Evolutionary conservation across 2,888 invertebrate species (phyloP), one percentile per base, ranked within the genome.

Genomic region (Tetramorium bicarinatum): DNA sequence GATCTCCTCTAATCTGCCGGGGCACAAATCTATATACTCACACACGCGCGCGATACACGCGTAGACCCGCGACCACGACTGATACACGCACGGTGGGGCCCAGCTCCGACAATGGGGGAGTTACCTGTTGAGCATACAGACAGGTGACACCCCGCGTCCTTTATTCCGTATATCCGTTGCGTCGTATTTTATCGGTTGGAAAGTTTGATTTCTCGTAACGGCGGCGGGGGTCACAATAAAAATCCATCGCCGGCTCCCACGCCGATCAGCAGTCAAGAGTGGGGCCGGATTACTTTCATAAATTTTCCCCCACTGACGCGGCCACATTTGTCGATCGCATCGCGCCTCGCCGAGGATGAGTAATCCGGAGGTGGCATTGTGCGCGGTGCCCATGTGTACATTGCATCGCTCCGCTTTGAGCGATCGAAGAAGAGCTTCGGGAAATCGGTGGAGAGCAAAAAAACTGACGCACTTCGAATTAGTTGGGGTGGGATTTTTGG

Each of bases 61-160:
- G 72, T 61, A 64, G 44, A 56, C 72, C 54, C 62, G 81, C 47
- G 69, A 49, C 41, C 52, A 44, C 47, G 64, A 56, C 61, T 8
- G 64, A 25, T 18, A 71, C 59, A 54, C 76, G 41, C 77, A 34
- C n/a, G 4, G 38, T 71, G 71, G 34, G 79, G 79, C 71, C 79
- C 59, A 8, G 8, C 79, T 47, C 83, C 44, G 85, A 93, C 93
- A 94, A 94, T 93, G 88, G 87, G 67, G 84, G 87, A 90, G 92
- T 94, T 94, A 95, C 94, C 94, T 94, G 95, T 94, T 94, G 94
- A 93, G 89, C 92, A 91, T 90, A 93, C 91, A 88, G 93, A 94
- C 94, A 95, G 94, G 94, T 95, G 95, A 95, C 94, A 93, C 90
- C 91, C 90, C 84, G 82, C 82, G 87, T 88, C 79, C 87, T 87